Conservation (phyloP, 2,888 invertebrate species). For the Harpalus rufipes region DNA sequence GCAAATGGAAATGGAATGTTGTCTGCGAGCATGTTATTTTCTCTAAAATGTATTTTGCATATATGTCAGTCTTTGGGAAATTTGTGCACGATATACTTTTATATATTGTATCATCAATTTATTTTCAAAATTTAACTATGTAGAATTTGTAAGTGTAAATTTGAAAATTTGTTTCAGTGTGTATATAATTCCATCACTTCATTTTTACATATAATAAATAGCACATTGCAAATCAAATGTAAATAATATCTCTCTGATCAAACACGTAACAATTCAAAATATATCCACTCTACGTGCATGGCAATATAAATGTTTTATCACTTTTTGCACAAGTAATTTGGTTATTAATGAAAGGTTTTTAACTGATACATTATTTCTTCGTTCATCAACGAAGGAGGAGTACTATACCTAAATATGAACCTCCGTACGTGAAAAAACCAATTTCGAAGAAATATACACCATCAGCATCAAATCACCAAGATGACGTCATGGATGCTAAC, state of each 20-base stretch:
- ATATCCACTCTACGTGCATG: constrained; percentile 64
- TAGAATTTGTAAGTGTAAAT: constrained; percentile 23
- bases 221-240: constrained; percentile 5
- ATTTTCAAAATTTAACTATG: constrained; percentile 50
- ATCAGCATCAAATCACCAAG: constrained; percentile 86
- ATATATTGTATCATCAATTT: constrained; percentile 43
- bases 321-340: constrained; percentile 25
- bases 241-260: not conserved
- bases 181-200: not conserved
- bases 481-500: constrained; percentile 88
- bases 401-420: constrained; percentile 92
- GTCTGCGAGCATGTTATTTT: constrained; percentile 60
- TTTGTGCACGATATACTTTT: constrained; percentile 59
- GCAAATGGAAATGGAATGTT: constrained; percentile 54
- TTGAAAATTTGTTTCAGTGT: not conserved
- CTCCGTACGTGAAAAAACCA: constrained; percentile 91
- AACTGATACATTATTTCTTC: constrained; percentile 69
- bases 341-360: constrained; percentile 71
- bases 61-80: constrained; percentile 45
- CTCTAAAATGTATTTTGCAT: constrained; percentile 54
- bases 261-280: constrained; percentile 32
- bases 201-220: not conserved
- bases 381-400: constrained; percentile 86
- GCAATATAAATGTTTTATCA: constrained; percentile 60
- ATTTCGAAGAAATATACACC: constrained; percentile 86